Evolutionary conservation across 2,113 vertebrate species (phyloP), one percentile per base, ranked within the genome.

Genomic region (Oreochromis spilurus): DNA sequence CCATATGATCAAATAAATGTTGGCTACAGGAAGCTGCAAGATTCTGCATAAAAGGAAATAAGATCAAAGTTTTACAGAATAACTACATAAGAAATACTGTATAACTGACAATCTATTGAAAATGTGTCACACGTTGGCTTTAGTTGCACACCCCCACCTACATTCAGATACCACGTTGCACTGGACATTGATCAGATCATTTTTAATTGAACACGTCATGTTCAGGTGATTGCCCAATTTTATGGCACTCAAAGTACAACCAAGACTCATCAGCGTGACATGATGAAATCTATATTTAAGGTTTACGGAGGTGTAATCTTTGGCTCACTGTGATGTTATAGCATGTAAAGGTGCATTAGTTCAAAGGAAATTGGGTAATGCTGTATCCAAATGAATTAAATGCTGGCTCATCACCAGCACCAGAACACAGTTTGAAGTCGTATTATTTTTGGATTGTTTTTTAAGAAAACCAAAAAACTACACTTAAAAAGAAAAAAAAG

Each of bases 121-220:
- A 40, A 31, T 48, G 77, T 16, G 36, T 54, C 14, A 29, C 4
- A 19, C 0, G 5, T 48, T 11, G 67, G 70, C 16, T 21, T 24
- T 17, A 5, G 29, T 13, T 29, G 21, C n/a, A 8, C 19, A 12
- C 38, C 9, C 11, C 72, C 72, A 31, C 72, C 6, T 50, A 14
- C 4, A 38, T 57, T 40, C 55, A 17, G 9, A 14, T 45, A 55
- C 72, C 78, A 89, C 52, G 84, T 82, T 84, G 78, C 50, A 19
- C 7, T 90, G 84, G 62, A 91, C 89, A 45, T 89, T 87, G 86
- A 82, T 77, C 81, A 52, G 86, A 84, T 81, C 40, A 31, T 26
- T 48, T 84, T 91, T 91, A 84, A 93, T 85, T 78, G 79, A 52
- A 38, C 83, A 85, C 26, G 55, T 89, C 58, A 84, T 81, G 19